Percentiles rank a stretch among this genome's conserved stretches.
phyloP scores from a whole-genome alignment of 2,888 invertebrate genomes.

The Lepas anatifera region DNA sequence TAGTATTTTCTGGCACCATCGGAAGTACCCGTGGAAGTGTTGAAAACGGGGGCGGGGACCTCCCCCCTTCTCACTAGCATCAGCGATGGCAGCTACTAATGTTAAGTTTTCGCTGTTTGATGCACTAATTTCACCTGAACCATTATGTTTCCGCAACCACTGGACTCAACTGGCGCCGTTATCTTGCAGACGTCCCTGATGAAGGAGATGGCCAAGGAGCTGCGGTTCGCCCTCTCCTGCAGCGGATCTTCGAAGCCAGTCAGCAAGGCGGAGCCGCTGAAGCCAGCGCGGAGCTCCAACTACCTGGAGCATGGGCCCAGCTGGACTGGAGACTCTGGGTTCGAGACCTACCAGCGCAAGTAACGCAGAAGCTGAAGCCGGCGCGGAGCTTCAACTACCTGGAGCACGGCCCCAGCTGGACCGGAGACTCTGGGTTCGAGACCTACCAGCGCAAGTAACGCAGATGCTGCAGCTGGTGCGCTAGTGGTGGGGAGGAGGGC shows the following conservation, averaged over 20 bases:
- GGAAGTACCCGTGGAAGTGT: too few species aligned
- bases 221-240: conserved; percentile 54
- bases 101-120: too few species aligned
- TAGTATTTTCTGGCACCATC: too few species aligned
- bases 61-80: too few species aligned
- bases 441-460: not conserved
- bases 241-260: conserved; percentile 62
- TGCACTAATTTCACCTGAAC: too few species aligned
- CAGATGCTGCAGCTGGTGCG: too few species aligned
- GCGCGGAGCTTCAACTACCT: not conserved
- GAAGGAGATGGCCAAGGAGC: conserved; percentile 58
- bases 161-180: not conserved
- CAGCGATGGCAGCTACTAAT: too few species aligned
- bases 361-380: not conserved
- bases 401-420: not conserved
- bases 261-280: not conserved
- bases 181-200: not conserved
- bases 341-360: not conserved
- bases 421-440: not conserved
- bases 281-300: not conserved
- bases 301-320: not conserved
- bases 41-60: too few species aligned
- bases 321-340: not conserved
- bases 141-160: too few species aligned
- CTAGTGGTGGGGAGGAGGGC: too few species aligned